Base-by-base conservation (phyloP, 2,888 invertebrate genomes). In the Anaspis maculata region DNA sequence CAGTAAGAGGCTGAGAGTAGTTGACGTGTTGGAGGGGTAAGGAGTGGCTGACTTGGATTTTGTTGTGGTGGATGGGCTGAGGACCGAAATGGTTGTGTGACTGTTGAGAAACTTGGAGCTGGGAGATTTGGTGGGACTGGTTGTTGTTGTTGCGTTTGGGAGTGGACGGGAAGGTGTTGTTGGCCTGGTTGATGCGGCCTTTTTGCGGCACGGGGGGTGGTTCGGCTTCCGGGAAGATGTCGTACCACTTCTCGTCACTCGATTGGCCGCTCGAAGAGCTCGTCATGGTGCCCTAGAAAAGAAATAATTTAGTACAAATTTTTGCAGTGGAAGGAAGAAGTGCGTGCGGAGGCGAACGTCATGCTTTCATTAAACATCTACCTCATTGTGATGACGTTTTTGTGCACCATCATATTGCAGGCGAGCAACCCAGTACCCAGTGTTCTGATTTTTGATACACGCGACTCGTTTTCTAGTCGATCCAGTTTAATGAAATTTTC, bases 211-310 rank as follows among this genome's bases (percentile, higher is more conserved):
- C 56, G 2, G 74, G 72, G 1, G 73, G 72, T n/a, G 73, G 71
- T 11, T 68, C 68, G 27, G 67, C 61, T 32, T 70, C 74, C 32
- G 59, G 61, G 10, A 72, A 48, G 21, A 73, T 59, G 42, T 74
- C 74, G 47, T 73, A 72, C 79, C 79, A 80, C 51, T 76, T 71
- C 50, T 79, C 78, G 48, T 78, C 76, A 47, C 71, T 71, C 31
- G 76, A 75, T 54, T 77, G 76, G 27, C 76, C 76, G 52, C 74
- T 76, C 42, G 75, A 76, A 39, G 74, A 74, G 57, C 74, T 74
- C 11, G 75, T 75, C 66, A 77, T 66, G 38, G 76, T 72, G 32
- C 74, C 75, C 68, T 72, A 62, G 42, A 64, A 48, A 34, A 56
- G 57, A 49, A 59, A 61, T 31, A 29, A 15, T 19, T 23, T 4